Percentiles rank a stretch among this genome's conserved stretches.
These are phyloP conservation scores for Euzophera pinguis DNA, from an alignment of 2,888 invertebrate genomes.

Conservation along the genomic window DNA sequence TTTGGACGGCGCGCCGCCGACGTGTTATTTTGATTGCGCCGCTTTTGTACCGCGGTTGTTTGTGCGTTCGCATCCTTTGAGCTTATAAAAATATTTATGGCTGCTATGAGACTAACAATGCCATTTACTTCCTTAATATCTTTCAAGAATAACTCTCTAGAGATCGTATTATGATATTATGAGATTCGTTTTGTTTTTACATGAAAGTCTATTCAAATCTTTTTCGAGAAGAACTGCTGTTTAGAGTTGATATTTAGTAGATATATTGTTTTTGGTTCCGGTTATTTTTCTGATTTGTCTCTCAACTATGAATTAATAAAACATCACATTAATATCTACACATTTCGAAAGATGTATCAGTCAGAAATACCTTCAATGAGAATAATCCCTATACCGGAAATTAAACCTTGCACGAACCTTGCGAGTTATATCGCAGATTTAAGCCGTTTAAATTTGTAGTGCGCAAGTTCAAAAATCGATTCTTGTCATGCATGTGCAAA, in stretches of 20 bases:
- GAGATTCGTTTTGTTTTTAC: conserved; percentile 18
- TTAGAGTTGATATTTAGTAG: too few species aligned
- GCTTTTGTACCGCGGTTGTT: conserved; percentile 62
- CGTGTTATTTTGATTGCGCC: conserved; percentile 74
- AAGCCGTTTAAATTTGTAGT: background rate
- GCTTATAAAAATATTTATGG: conserved; percentile 58
- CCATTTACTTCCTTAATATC: conserved; percentile 46
- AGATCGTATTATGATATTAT: conserved; percentile 36
- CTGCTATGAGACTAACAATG: conserved; percentile 49
- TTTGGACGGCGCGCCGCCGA: conserved; percentile 62
- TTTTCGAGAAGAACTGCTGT: background rate
- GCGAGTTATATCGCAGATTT: conserved; percentile 17
- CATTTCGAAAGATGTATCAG: conserved; percentile 16
- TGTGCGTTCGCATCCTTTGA: conserved; percentile 51
- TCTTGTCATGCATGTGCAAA: background rate
- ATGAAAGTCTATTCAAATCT: background rate
- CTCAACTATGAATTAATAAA: too few species aligned
- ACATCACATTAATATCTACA: background rate
- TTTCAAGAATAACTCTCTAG: conserved; percentile 35
- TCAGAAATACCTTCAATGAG: conserved; percentile 30
- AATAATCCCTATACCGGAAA: conserved; percentile 42
- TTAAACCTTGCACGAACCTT: conserved; percentile 41
- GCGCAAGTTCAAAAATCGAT: background rate
- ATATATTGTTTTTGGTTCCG: too few species aligned
- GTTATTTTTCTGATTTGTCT: too few species aligned